A percentile compares a stretch with the other conserved stretches of the same genome.
Conservation (phyloP, 2,113 vertebrate species). For the Oryzias curvinotus region DNA sequence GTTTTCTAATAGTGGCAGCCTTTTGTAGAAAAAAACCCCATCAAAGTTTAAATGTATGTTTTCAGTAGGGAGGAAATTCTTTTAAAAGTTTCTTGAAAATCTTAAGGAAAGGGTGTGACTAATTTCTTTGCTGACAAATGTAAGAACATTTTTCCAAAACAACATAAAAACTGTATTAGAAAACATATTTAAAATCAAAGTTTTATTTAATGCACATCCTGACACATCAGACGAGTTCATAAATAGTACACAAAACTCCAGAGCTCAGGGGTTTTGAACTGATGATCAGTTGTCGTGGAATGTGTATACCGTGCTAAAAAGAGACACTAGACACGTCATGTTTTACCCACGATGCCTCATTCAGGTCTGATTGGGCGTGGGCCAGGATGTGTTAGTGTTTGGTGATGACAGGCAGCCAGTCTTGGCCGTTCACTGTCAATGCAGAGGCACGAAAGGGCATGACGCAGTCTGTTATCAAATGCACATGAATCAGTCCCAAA, state of each 20-base stretch:
- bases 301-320: slow-evolving; percentile 40
- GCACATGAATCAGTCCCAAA: slow-evolving; percentile 58
- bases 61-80: slow-evolving; percentile 32
- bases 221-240: slow-evolving; percentile 10
- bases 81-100: slow-evolving; percentile 44
- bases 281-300: slow-evolving; percentile 45
- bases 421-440: slow-evolving; percentile 40
- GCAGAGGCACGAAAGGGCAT: slow-evolving; percentile 52
- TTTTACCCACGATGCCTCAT: slow-evolving; percentile 25
- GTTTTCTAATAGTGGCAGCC: slow-evolving; percentile 40
- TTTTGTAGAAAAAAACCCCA: slow-evolving; percentile 43
- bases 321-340: slow-evolving; percentile 21
- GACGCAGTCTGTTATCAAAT: slow-evolving; percentile 59
- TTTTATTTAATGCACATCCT: slow-evolving; percentile 26
- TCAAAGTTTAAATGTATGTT: slow-evolving; percentile 26
- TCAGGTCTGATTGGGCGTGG: slow-evolving; percentile 40
- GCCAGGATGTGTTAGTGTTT: slow-evolving; percentile 44
- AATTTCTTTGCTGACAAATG: slow-evolving; percentile 28
- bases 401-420: slow-evolving; percentile 54
- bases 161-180: slow-evolving; percentile 3
- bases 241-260: slow-evolving; percentile 22
- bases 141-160: slow-evolving; percentile 21
- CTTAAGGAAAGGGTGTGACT: slow-evolving; percentile 20
- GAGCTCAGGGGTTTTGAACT: slow-evolving; percentile 2
- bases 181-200: slow-evolving; percentile 12